Evolutionary conservation across 2,797 vertebrate genomes (phyloP), one percentile per base, ranked within the genome.

Genomic region (Bovichtus variegatus): DNA sequence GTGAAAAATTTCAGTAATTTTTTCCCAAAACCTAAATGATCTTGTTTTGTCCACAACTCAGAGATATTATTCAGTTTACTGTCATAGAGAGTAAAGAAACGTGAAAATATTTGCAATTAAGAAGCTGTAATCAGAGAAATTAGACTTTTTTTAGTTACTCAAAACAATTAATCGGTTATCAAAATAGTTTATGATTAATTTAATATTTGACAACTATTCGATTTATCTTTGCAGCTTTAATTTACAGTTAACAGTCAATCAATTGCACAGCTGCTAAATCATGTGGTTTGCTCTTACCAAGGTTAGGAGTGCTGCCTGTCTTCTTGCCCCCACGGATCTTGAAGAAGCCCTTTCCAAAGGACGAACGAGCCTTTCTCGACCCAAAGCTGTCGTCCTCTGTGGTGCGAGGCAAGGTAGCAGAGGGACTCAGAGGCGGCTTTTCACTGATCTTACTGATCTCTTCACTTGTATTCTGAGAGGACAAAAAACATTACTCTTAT

Each of bases 321-420:
- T 98, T 97, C 89, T 98, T 99, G 83, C 94, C 96, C 38, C 93
- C 96, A 54, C 97, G 97, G 66, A 99, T 95, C 94, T 98, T 99
- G 91, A 99, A 99, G 88, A 99, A 99, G 23, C 98, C 98, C 38
- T 97, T 96, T 60, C 98, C 98, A 76, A 99, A 99, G 0, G 98
- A 99, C 8, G 97, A 96, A 51, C 98, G 95, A 69, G 95, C 96
- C 89, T 99, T 99, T 75, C 96, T 96, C 1, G 95, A 96, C 50
- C 97, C 97, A 65, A 99, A 99, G 80, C 90, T 87, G 43, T 97
- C 97, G 12, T 98, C 97, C 0, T 97, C 96, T 0, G 86, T 12
- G 54, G 25, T 58, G 73, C 85, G 67, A 3, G 92, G 74, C 12
- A 89, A 80, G 6, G 92, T 84, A 0, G 94, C 94, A 43, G 92